A percentile compares a stretch with the other conserved stretches of the same genome.
phyloP scores from a whole-genome alignment of 2,797 vertebrate genomes.

The Sebastes paucispinis region DNA sequence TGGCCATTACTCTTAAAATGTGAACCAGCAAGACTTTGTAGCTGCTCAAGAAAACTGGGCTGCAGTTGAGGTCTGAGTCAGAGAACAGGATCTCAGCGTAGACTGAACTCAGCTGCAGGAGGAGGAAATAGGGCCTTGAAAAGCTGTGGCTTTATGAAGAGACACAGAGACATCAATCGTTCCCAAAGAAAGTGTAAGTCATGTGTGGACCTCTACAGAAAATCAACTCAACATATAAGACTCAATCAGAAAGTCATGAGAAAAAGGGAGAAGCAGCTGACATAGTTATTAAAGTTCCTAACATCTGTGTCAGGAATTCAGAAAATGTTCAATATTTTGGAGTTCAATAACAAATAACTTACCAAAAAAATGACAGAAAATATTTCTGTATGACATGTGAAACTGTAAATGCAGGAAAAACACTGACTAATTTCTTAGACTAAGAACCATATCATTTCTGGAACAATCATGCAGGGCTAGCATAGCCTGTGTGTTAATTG shows the following conservation, averaged over 20 bases:
- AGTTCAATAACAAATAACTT: neutral
- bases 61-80: neutral
- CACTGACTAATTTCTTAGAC: neutral
- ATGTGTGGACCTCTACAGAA: neutral
- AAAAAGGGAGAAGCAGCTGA: neutral
- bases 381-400: neutral
- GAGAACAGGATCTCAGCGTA: neutral
- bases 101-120: neutral
- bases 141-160: slow-evolving; percentile 3
- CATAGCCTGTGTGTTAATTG: neutral
- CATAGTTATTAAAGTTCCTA: neutral
- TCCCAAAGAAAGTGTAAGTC: neutral
- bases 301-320: neutral
- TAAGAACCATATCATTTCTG: neutral
- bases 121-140: neutral
- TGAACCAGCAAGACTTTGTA: neutral
- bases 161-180: neutral
- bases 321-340: neutral
- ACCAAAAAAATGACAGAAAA: neutral
- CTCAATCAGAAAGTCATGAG: neutral
- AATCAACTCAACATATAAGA: neutral
- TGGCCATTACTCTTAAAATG: neutral
- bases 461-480: neutral
- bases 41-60: neutral
- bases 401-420: neutral